phyloP scores from a whole-genome alignment of 1,140 invertebrate species.

The Papilio polyxenes region DNA sequence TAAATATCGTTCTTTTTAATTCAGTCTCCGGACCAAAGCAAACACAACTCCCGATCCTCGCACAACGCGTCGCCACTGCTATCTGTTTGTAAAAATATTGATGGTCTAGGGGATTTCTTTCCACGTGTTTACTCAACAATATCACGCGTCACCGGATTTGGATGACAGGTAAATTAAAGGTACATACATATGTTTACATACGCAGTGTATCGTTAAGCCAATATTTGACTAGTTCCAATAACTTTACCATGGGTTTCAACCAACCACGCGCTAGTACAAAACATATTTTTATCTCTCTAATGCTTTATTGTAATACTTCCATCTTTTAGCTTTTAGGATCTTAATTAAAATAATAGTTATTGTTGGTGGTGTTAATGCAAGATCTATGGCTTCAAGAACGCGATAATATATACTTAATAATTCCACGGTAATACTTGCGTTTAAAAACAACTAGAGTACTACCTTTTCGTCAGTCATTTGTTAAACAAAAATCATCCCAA shows the following conservation, averaged over 20 bases:
- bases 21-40: neutral
- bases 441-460: neutral
- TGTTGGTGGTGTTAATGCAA: too few relatives aligned
- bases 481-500: neutral
- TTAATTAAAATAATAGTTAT: too few relatives aligned
- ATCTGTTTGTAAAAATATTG: neutral
- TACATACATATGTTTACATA: neutral
- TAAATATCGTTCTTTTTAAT: neutral
- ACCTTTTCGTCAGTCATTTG: neutral
- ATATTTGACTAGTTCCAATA: neutral
- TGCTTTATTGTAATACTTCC: too few relatives aligned
- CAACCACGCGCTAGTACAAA: too few relatives aligned
- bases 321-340: too few relatives aligned
- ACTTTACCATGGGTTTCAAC: too few relatives aligned
- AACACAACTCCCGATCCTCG: neutral
- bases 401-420: too few relatives aligned
- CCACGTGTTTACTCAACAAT: neutral
- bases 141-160: conserved; percentile 3
- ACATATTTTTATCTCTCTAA: too few relatives aligned
- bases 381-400: too few relatives aligned
- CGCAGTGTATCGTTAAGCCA: neutral
- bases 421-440: neutral
- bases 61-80: neutral
- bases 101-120: neutral
- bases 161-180: neutral